Evolutionary conservation across 1,140 invertebrate genomes (phyloP), one percentile per base, ranked within the genome.

Genomic region (Phocides pigmalion): DNA sequence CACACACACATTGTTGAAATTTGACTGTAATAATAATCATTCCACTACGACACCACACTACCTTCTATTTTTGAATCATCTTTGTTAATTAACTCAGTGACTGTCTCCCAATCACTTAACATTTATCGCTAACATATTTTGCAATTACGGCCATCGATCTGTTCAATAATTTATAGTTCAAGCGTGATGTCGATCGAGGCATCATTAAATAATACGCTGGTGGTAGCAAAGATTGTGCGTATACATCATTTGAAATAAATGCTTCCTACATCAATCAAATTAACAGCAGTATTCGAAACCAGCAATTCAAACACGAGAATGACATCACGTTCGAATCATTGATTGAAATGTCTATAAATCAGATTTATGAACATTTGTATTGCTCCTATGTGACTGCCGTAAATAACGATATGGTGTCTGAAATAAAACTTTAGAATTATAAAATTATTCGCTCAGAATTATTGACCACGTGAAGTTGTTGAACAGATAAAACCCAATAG

Each of bases 331-430:
- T 47, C 44, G 44, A 47, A 47, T 35, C 32, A 61, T 61, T 61
- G 44, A 61, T 49, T 49, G 56, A 49, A 61, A 49, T 61, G 56
- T 17, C 56, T 19, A 49, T 61, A 61, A 61, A 61, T 61, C 28
- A 37, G 20, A 39, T 39, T 39, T 19, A 37, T 17, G 5, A 14
- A 35, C 14, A 49, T 49, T 49, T 25, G 46, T 49, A 25, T 49
- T 11, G 22, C 32, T 46, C 15, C 15, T 28, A 28, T 28, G 11
- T 47, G 6, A 20, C 9, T 12, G 25, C n/a, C 25, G 32, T 50
- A 35, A 51, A 35, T 51, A 49, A 49, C 0, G 4, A 28, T 28
- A 14, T 5, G n/a, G 19, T n/a, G 11, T 12, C 12, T 47, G 19
- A 2, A 44, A 44, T 32, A 32, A 32, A 32, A 32, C 1, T 32